Conservation (phyloP, 2,797 vertebrate genomes). For the Notamacropus eugenii region DNA sequence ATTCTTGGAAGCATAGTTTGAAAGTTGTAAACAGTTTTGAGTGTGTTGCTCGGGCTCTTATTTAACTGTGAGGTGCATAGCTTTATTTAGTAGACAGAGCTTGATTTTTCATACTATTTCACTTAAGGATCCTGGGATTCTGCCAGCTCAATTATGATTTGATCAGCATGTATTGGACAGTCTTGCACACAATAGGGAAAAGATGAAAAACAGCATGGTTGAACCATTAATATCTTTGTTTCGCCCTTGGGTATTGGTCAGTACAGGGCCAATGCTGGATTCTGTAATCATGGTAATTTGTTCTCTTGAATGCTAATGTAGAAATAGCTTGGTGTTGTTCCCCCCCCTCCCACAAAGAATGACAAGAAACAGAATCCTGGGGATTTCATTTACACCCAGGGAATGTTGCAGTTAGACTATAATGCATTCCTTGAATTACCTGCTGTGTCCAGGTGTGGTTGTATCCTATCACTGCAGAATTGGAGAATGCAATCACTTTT, state of each 20-base stretch:
- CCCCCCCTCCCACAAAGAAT: neutral
- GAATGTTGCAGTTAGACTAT: slow-evolving; percentile 12
- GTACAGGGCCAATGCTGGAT: slow-evolving; percentile 7
- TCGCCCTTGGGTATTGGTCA: slow-evolving; percentile 30
- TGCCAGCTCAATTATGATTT: slow-evolving; percentile 5
- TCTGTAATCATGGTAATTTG: slow-evolving; percentile 53
- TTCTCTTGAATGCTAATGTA: slow-evolving; percentile 31
- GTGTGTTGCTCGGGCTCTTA: neutral
- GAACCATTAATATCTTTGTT: slow-evolving; percentile 48
- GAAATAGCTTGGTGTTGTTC: slow-evolving; percentile 43
- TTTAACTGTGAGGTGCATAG: neutral
- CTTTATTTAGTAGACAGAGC: slow-evolving; percentile 4
- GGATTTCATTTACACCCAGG: slow-evolving; percentile 61
- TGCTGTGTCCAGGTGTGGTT: slow-evolving; percentile 60
- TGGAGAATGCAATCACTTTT: neutral
- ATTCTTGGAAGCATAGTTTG: slow-evolving; percentile 51
- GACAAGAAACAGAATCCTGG: slow-evolving; percentile 42
- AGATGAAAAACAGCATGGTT: slow-evolving; percentile 23
- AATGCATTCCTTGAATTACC: slow-evolving; percentile 47
- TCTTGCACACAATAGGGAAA: neutral
- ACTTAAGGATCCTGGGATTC: slow-evolving; percentile 9
- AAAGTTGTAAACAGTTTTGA: slow-evolving; percentile 52
- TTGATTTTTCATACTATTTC: slow-evolving; percentile 6
- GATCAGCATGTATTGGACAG: neutral
- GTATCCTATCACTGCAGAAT: neutral